phyloP scores from a whole-genome alignment of 37 sponge, comb jelly and placozoan species.

The Dysidea cf. avara region DNA sequence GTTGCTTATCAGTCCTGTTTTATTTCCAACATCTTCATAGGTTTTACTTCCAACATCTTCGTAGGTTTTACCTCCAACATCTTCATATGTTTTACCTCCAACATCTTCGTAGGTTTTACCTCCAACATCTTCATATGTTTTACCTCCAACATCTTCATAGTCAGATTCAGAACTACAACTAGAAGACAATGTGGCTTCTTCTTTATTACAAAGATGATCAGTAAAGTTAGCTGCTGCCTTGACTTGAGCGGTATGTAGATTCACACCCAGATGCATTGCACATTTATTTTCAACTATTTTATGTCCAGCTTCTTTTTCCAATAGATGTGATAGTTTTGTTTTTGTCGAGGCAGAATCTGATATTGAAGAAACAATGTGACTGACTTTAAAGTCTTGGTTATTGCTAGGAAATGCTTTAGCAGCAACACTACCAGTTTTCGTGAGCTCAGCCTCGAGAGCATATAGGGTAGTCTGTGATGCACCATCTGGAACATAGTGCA shows the following conservation, averaged over 20 bases:
- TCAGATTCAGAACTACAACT: not conserved
- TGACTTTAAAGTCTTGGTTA: not conserved
- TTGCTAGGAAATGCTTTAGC: not conserved
- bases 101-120: too few relatives aligned
- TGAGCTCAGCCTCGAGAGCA: not conserved
- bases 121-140: too few relatives aligned
- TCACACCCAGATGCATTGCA: conserved; percentile 29
- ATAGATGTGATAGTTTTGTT: not conserved
- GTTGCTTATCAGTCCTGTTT: too few relatives aligned
- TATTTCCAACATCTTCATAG: not conserved
- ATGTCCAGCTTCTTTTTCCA: not conserved
- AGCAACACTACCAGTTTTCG: not conserved
- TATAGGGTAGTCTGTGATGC: not conserved
- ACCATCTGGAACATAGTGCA: conserved; percentile 20
- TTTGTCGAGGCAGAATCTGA: conserved; percentile 25
- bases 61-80: too few relatives aligned
- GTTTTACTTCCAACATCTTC: too few relatives aligned
- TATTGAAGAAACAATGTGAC: conserved; percentile 18
- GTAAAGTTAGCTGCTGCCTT: not conserved
- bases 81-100: too few relatives aligned
- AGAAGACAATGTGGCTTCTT: not conserved
- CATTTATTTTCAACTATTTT: conserved; percentile 18
- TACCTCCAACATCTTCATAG: not conserved
- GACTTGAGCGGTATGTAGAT: conserved; percentile 5
- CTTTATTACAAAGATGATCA: not conserved